These are phyloP conservation scores for Ctenomys sociabilis DNA, from an alignment of 2,113 vertebrate genomes.

Conservation along the genomic window DNA sequence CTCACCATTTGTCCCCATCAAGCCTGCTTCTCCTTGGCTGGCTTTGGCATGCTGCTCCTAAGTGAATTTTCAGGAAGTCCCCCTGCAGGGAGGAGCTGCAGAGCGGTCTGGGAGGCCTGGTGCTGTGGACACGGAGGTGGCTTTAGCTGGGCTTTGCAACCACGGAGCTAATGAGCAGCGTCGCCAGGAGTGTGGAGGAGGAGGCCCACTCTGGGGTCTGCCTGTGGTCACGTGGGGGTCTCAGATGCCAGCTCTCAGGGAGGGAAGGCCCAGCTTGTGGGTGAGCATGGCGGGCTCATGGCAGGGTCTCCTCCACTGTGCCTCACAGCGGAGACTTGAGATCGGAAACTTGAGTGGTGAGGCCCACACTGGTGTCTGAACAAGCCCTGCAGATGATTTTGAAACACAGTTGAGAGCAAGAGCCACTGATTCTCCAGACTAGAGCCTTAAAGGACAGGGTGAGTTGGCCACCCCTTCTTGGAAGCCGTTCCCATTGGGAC, in stretches of 20 bases:
- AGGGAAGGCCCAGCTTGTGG: too few relatives aligned
- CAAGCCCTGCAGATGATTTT: accelerated
- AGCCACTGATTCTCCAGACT: accelerated
- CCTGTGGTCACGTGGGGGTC: not conserved
- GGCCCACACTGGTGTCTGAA: accelerated
- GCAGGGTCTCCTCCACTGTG: accelerated
- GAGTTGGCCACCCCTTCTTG: not conserved
- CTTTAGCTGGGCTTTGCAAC: not conserved
- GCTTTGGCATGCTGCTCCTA: not conserved
- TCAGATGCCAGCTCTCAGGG: accelerated
- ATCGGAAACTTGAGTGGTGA: accelerated
- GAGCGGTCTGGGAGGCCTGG: not conserved
- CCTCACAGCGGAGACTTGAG: accelerated
- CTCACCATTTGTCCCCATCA: conserved; percentile 68
- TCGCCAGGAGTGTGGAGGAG: not conserved
- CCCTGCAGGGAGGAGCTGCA: not conserved
- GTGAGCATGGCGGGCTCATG: accelerated
- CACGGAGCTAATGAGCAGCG: accelerated
- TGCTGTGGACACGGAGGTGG: too few relatives aligned
- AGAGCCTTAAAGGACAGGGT: not conserved
- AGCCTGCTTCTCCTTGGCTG: not conserved
- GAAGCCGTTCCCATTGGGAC: not conserved
- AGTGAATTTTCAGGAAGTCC: conserved; percentile 23
- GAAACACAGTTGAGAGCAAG: accelerated
- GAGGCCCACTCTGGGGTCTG: accelerated